Percentiles rank a stretch among this genome's conserved stretches.
phyloP scores from a whole-genome alignment of 2,888 invertebrate genomes.

The Nemapogon koenigi region DNA sequence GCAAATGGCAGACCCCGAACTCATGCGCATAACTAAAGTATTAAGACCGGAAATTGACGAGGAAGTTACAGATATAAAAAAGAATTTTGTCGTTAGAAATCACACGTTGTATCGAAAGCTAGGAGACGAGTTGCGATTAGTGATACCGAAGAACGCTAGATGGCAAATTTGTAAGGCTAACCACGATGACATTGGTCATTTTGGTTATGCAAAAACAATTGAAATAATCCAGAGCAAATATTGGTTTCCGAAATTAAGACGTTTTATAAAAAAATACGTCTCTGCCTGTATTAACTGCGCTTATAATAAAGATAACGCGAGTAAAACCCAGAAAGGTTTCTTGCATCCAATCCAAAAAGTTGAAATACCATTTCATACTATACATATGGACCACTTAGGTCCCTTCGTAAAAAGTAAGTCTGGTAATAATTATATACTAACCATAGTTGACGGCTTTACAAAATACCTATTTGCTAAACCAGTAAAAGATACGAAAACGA shows the following conservation, averaged over 20 bases:
- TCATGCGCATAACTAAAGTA: neutral
- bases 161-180: conserved; percentile 17
- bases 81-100: conserved; percentile 13
- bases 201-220: conserved; percentile 14
- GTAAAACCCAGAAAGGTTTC: conserved; percentile 8
- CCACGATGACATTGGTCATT: conserved; percentile 24
- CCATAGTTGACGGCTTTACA: conserved; percentile 10
- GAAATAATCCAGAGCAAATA: conserved; percentile 8
- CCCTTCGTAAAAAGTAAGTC: conserved; percentile 16
- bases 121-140: conserved; percentile 16
- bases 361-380: conserved; percentile 16
- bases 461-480: neutral
- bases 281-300: neutral
- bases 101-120: conserved; percentile 12
- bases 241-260: conserved; percentile 14
- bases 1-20: neutral
- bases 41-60: neutral
- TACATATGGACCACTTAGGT: conserved; percentile 18
- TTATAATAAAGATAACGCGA: no score
- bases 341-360: conserved; percentile 17
- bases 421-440: conserved; percentile 14
- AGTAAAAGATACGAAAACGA: neutral
- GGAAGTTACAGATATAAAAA: conserved; percentile 3
- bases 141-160: conserved; percentile 18
- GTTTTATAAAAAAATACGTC: neutral